Conservation (phyloP, 2,797 vertebrate genomes). For the Oryzias dopingdopingensis region DNA sequence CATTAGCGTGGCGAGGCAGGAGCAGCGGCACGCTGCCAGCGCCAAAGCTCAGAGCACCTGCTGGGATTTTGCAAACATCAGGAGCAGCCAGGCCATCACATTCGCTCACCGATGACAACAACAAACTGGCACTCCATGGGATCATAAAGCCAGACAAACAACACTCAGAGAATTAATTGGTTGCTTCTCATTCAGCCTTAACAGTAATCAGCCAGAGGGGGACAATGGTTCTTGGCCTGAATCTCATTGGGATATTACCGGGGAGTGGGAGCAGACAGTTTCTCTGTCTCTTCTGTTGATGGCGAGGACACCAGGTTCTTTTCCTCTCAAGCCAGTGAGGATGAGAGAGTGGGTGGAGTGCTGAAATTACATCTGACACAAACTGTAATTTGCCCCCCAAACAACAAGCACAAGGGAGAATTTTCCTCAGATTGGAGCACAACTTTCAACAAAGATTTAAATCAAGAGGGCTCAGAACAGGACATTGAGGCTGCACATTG, state of each 20-base stretch:
- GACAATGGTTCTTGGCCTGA: slow-evolving; percentile 34
- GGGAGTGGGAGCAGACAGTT: slow-evolving; percentile 31
- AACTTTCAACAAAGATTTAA: slow-evolving; percentile 49
- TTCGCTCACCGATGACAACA: slow-evolving; percentile 23
- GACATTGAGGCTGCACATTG: slow-evolving; percentile 39
- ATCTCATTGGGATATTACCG: slow-evolving; percentile 32
- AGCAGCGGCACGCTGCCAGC: slow-evolving; percentile 52
- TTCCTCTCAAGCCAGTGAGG: slow-evolving; percentile 36
- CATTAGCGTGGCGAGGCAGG: slow-evolving; percentile 55
- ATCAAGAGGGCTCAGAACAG: slow-evolving; percentile 25
- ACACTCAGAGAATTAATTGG: slow-evolving; percentile 63
- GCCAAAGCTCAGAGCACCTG: slow-evolving; percentile 44
- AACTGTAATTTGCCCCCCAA: slow-evolving; percentile 36
- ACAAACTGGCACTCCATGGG: slow-evolving; percentile 52
- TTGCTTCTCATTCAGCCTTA: slow-evolving; percentile 59
- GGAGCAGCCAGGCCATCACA: slow-evolving; percentile 30
- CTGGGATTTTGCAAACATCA: slow-evolving; percentile 45
- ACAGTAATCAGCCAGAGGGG: slow-evolving; percentile 43
- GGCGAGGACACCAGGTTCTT: slow-evolving; percentile 22
- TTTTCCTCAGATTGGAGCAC: slow-evolving; percentile 42
- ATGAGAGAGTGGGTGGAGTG: slow-evolving; percentile 18
- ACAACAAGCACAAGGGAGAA: slow-evolving; percentile 7
- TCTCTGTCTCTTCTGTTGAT: slow-evolving; percentile 19
- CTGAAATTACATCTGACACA: slow-evolving; percentile 51
- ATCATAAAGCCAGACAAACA: slow-evolving; percentile 71